Percentiles rank a stretch among this genome's conserved stretches.
Evolutionary conservation across 2,113 vertebrate species (phyloP).

Genomic region (Leptobrachium ailaonicum): DNA sequence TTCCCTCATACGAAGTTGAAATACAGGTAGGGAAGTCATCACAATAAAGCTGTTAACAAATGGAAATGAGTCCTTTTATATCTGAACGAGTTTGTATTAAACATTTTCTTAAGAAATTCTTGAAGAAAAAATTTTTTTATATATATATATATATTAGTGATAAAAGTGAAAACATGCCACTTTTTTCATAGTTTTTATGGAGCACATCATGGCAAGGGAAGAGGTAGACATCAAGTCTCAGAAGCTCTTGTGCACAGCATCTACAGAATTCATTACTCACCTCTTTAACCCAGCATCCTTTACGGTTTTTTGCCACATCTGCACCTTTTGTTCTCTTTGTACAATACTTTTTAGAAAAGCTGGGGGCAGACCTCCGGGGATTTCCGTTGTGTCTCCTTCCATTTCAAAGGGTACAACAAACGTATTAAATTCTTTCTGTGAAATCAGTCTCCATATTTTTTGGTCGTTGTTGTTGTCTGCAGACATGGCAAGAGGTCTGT

Average conservation of each 20-base stretch:
- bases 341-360: constrained; percentile 76
- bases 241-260: too few species aligned
- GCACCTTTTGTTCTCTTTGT: constrained; percentile 77
- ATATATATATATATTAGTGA: neutral
- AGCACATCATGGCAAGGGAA: too few species aligned
- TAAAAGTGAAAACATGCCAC: too few species aligned
- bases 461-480: constrained; percentile 66
- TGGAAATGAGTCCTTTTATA: too few species aligned
- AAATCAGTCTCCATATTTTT: constrained; percentile 75
- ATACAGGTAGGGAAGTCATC: too few species aligned
- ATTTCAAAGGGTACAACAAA: constrained; percentile 90
- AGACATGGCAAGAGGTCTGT: constrained; percentile 80
- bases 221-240: too few species aligned
- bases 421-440: constrained; percentile 76
- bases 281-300: constrained; percentile 82
- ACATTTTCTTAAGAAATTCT: too few species aligned
- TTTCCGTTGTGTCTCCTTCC: constrained; percentile 91
- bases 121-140: too few species aligned
- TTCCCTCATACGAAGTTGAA: too few species aligned
- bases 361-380: constrained; percentile 81
- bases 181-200: too few species aligned
- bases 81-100: too few species aligned
- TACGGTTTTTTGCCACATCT: constrained; percentile 85
- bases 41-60: too few species aligned
- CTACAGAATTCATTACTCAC: constrained; percentile 66